These are phyloP conservation scores for Pseudomyrmex flavicornis DNA, from an alignment of 1,140 invertebrate genomes.

Conservation along the genomic window DNA sequence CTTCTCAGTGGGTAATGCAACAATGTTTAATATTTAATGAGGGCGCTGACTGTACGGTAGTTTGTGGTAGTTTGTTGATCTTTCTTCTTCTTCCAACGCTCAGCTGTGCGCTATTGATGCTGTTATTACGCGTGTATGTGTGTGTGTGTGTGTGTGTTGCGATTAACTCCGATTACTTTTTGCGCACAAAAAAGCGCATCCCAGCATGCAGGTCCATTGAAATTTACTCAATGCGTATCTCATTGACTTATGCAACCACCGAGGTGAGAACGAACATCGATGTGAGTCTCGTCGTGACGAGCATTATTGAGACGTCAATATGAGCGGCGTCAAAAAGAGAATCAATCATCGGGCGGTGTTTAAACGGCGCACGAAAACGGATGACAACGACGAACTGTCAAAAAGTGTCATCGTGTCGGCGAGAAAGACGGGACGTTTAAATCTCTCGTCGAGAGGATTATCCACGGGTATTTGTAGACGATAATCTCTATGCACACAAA, in stretches of 20 bases:
- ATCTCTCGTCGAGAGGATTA: slow-evolving; percentile 91
- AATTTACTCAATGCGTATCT: not conserved
- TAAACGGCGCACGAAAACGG: slow-evolving; percentile 88
- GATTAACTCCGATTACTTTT: not conserved
- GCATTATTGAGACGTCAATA: not conserved
- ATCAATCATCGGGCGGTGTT: slow-evolving; percentile 87
- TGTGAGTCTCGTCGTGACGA: not conserved
- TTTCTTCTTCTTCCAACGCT: not conserved
- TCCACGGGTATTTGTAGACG: slow-evolving; percentile 87
- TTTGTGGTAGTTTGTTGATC: no score
- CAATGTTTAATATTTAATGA: not conserved
- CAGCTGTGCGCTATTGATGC: no score
- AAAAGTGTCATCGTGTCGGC: slow-evolving; percentile 91
- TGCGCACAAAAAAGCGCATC: not conserved
- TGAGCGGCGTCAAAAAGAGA: slow-evolving; percentile 74
- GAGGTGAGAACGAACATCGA: not conserved
- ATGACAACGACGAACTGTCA: slow-evolving; percentile 89
- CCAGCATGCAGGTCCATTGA: not conserved
- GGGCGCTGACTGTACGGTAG: no score
- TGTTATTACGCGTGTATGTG: no score
- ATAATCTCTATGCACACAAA: not conserved
- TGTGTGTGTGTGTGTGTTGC: not conserved
- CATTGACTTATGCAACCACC: not conserved
- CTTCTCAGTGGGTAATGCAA: not conserved
- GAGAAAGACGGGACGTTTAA: slow-evolving; percentile 91